These are phyloP conservation scores for Macrosoma leucophasiata DNA, from an alignment of 2,888 invertebrate genomes.

Conservation along the genomic window DNA sequence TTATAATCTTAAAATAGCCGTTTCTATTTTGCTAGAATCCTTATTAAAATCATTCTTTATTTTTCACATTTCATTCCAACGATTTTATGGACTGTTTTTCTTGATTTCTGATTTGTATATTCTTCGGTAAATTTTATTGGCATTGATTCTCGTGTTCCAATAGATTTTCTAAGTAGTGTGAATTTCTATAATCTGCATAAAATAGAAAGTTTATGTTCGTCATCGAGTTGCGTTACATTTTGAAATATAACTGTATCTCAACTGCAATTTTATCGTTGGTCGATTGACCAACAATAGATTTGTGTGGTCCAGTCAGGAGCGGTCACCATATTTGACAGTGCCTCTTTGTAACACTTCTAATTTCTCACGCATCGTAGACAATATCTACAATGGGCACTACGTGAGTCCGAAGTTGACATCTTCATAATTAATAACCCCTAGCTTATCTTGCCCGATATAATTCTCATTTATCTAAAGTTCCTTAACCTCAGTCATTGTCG, in stretches of 20 bases:
- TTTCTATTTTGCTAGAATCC: no score
- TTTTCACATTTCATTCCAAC: no score
- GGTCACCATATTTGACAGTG: constrained; percentile 43
- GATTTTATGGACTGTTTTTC: no score
- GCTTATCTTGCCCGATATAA: constrained; percentile 71
- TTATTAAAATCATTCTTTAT: no score
- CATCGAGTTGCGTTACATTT: not conserved
- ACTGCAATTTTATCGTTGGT: no score
- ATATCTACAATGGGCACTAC: constrained; percentile 52
- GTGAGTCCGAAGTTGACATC: constrained; percentile 62
- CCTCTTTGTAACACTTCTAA: constrained; percentile 46
- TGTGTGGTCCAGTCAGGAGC: constrained; percentile 69
- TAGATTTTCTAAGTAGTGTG: no score
- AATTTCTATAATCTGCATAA: no score
- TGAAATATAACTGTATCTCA: not conserved
- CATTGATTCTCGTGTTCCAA: no score
- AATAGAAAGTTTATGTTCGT: not conserved
- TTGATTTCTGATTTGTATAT: no score
- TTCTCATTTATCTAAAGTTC: constrained; percentile 72
- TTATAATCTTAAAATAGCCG: no score
- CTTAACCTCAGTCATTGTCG: constrained; percentile 68
- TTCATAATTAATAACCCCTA: constrained; percentile 73
- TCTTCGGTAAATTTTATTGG: no score
- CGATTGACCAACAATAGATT: constrained; percentile 12
- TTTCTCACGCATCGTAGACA: constrained; percentile 69